These are phyloP conservation scores for Heliconius ismenius DNA, from an alignment of 2,888 invertebrate genomes.

Conservation along the genomic window DNA sequence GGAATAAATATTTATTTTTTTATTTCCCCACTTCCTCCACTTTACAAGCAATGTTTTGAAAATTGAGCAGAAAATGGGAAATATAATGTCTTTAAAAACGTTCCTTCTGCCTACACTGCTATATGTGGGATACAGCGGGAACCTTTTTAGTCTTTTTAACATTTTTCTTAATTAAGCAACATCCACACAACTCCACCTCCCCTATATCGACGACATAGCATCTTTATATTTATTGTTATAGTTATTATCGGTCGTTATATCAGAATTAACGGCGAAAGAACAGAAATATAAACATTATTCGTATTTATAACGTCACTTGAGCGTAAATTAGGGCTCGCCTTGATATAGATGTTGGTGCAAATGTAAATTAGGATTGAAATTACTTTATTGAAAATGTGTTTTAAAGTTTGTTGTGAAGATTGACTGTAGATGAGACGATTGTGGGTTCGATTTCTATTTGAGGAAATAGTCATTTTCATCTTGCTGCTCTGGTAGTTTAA, in stretches of 20 bases:
- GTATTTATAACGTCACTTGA: slow-evolving; percentile 64
- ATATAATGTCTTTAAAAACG: background rate
- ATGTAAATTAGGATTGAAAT: slow-evolving; percentile 37
- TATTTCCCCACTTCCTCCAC: too few relatives aligned
- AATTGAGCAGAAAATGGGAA: background rate
- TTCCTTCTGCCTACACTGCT: too few relatives aligned
- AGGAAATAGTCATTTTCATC: too few relatives aligned
- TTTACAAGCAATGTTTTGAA: background rate
- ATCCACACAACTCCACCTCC: slow-evolving; percentile 48
- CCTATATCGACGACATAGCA: slow-evolving; percentile 58
- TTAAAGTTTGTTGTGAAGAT: background rate
- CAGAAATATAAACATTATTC: slow-evolving; percentile 75
- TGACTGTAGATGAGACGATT: too few relatives aligned
- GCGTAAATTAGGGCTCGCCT: slow-evolving; percentile 48
- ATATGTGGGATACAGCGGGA: background rate
- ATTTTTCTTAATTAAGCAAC: slow-evolving; percentile 51
- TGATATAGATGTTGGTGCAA: slow-evolving; percentile 39
- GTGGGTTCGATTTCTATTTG: too few relatives aligned
- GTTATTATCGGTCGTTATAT: slow-evolving; percentile 79
- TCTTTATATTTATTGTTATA: slow-evolving; percentile 76
- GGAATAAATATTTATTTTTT: too few relatives aligned
- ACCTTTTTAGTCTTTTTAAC: background rate
- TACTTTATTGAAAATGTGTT: slow-evolving; percentile 27
- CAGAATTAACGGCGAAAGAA: slow-evolving; percentile 74
- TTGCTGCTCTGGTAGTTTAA: too few relatives aligned